Evolutionary conservation across 2,888 invertebrate species (phyloP).

Genomic region (Megaustenia siamemsis): DNA sequence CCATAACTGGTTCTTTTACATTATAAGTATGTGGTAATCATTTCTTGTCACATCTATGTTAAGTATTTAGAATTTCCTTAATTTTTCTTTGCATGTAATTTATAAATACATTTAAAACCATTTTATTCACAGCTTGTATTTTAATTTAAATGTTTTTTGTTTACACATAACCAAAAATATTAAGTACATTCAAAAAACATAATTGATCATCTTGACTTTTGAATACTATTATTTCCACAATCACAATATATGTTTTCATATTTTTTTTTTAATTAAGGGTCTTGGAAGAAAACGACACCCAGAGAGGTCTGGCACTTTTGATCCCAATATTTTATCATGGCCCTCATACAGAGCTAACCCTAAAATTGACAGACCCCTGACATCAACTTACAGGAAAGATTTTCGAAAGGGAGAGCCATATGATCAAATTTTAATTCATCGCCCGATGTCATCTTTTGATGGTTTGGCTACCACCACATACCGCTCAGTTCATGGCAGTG

Average conservation of each 20-base stretch:
- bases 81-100: no score
- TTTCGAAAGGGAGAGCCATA: slow-evolving; percentile 55
- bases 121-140: no score
- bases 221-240: background rate
- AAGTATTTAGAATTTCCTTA: no score
- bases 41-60: no score
- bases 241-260: no score
- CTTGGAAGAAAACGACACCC: slow-evolving; percentile 71
- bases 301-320: slow-evolving; percentile 67
- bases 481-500: slow-evolving; percentile 72
- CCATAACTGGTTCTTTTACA: no score
- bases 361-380: slow-evolving; percentile 63
- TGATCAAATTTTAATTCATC: slow-evolving; percentile 66
- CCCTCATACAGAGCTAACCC: slow-evolving; percentile 69
- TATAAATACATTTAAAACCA: no score
- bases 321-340: slow-evolving; percentile 74
- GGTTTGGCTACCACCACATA: slow-evolving; percentile 70
- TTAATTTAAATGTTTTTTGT: no score
- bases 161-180: background rate
- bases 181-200: background rate
- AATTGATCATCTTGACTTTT: background rate
- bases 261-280: slow-evolving; percentile 63
- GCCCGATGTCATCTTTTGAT: slow-evolving; percentile 75
- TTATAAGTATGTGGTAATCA: no score
- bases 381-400: slow-evolving; percentile 73